Conservation (phyloP, 2,797 vertebrate genomes). For the Phoxinus dragarum region DNA sequence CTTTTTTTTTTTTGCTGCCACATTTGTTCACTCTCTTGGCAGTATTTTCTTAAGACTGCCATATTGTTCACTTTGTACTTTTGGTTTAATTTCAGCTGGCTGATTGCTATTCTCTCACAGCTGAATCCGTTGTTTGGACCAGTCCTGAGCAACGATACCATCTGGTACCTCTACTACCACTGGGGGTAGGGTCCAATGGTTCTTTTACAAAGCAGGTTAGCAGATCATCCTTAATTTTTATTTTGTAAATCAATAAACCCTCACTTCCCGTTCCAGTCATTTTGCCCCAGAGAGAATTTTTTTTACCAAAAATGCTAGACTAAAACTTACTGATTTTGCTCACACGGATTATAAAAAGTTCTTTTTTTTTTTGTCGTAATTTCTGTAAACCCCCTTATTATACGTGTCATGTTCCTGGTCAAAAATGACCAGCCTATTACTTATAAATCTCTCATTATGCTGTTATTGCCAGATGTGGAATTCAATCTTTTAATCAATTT, state of each 20-base stretch:
- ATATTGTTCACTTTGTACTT: not conserved
- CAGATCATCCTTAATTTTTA: not conserved
- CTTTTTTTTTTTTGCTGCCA: conserved; percentile 10
- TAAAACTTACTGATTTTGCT: not conserved
- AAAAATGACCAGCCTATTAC: not conserved
- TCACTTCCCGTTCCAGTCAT: not conserved
- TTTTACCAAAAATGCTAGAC: not conserved
- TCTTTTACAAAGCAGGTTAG: conserved; percentile 21
- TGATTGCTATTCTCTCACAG: conserved; percentile 96
- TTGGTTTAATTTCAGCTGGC: conserved; percentile 82
- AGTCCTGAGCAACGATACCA: conserved; percentile 83
- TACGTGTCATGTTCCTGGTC: not conserved
- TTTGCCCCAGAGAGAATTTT: not conserved
- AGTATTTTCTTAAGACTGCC: not conserved
- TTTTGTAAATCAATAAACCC: not conserved
- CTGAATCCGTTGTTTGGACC: conserved; percentile 97
- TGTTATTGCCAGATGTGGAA: not conserved
- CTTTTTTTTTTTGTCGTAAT: no score
- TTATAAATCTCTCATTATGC: not conserved
- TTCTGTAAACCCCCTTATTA: not conserved
- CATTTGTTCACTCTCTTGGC: not conserved
- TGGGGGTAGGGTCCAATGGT: conserved; percentile 80
- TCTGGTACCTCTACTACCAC: conserved; percentile 89
- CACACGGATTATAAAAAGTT: not conserved
- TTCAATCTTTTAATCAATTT: not conserved